Base-by-base conservation (phyloP, 2,113 vertebrate species). In the Psilopsiagon aymara region DNA sequence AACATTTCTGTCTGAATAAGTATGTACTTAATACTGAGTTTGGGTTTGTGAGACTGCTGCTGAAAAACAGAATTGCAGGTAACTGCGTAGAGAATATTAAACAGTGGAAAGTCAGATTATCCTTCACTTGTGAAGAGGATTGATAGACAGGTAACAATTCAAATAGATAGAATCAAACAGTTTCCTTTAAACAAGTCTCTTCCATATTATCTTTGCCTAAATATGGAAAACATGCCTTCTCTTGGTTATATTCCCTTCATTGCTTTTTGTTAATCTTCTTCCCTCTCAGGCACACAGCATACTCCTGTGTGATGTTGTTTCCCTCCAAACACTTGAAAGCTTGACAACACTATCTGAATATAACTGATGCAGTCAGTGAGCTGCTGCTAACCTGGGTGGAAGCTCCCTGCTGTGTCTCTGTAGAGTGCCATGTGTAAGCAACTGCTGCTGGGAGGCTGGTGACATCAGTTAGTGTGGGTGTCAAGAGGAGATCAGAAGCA, bases 391-490 rank as follows among this genome's bases (percentile, higher is more conserved):
- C 19, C 63, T 33, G 59, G 19, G 14, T 69, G 33, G n/a, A 44
- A 60, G 20, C 55, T 35, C 10, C 31, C 9, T 15, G 19, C 16
- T 55, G 51, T 31, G 16, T 73, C 37, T 64, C 71, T 90, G 44
- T 21, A 16, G n/a, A n/a, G 18, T 57, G 9, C 3, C 33, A 43
- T 6, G 1, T 49, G 29, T 43, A 74, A 83, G 51, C 55, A 75
- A 17, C 31, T 62, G 1, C 37, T 59, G 77, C 49, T 5, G 1
- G 49, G 27, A 53, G 9, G 17, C 31, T 39, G 63, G 66, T 44
- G 67, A 23, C 31, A 53, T 4, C 0, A 0, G 15, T 37, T 31
- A 18, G 8, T 10, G 27, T 33, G 29, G 19, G 7, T 55, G 43
- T 24, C 12, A 43, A 16, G 55, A 47, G 27, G 53, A 66, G 55